Conservation (phyloP, 2,797 vertebrate genomes). For the Tachyglossus aculeatus region DNA sequence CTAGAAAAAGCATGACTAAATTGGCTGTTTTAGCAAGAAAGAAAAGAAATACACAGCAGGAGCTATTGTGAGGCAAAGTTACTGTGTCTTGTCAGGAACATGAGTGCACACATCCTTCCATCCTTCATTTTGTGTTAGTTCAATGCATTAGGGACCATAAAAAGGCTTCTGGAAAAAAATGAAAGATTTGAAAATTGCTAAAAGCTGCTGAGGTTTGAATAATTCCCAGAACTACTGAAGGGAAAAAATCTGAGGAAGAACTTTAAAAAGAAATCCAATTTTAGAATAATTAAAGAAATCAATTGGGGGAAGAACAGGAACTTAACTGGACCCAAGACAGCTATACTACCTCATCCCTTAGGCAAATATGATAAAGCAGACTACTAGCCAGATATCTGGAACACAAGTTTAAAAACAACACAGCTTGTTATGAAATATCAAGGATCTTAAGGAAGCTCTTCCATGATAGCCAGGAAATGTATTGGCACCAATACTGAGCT, state of each 20-base stretch:
- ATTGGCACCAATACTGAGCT: no score
- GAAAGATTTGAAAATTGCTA: no score
- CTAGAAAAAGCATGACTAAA: no score
- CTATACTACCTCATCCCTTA: conserved; percentile 51
- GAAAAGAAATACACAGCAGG: no score
- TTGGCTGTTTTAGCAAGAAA: no score
- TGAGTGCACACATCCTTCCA: background rate
- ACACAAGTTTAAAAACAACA: conserved; percentile 17
- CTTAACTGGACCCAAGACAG: conserved; percentile 50
- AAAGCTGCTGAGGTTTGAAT: conserved; percentile 57
- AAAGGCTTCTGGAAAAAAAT: conserved; percentile 35
- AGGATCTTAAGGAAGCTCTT: conserved; percentile 8
- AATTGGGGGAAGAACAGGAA: conserved; percentile 51
- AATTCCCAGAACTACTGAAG: conserved; percentile 66
- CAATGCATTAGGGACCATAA: conserved; percentile 17
- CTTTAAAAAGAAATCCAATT: conserved; percentile 61
- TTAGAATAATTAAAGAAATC: conserved; percentile 69
- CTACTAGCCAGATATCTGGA: background rate
- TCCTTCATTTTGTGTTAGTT: background rate
- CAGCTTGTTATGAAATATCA: background rate
- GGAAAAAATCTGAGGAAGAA: conserved; percentile 49
- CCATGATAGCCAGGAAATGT: conserved; percentile 11
- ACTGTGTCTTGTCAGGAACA: background rate
- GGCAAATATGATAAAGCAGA: conserved; percentile 11
- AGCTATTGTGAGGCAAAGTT: no score